These are phyloP conservation scores for Aurelia aurita complex sp. Pacific DNA, from an alignment of 30 jellyfish, hydroid and myxozoan genomes.

Conservation along the genomic window DNA sequence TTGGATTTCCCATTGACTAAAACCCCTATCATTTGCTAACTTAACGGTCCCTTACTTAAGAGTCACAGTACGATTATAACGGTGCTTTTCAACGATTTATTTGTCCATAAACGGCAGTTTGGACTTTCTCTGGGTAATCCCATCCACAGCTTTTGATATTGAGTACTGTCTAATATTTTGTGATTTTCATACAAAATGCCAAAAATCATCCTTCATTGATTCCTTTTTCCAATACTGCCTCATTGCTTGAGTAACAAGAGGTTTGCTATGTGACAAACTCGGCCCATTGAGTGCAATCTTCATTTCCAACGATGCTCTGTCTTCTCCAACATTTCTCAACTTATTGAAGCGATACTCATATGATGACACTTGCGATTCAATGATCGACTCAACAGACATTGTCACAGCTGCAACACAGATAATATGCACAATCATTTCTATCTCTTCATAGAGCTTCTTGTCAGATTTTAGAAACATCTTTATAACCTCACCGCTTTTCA, in stretches of 20 bases:
- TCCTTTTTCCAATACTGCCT: conserved; percentile 7
- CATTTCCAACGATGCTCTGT: conserved; percentile 26
- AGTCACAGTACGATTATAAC: too few relatives aligned
- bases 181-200: conserved; percentile 16
- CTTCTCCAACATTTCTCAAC: conserved; percentile 9
- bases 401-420: conserved; percentile 30
- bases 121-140: too few relatives aligned
- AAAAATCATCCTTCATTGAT: too few relatives aligned
- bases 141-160: too few relatives aligned
- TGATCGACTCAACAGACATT: conserved; percentile 35
- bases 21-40: too few relatives aligned
- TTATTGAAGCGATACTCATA: conserved; percentile 13
- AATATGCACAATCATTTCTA: conserved; percentile 19
- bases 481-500: neutral
- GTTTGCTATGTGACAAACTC: neutral
- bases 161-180: too few relatives aligned
- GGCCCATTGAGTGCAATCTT: conserved; percentile 27
- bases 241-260: conserved; percentile 4
- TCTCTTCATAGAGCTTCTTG: conserved; percentile 5
- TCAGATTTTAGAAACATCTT: conserved; percentile 3
- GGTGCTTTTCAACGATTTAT: too few relatives aligned
- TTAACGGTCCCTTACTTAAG: too few relatives aligned
- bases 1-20: too few relatives aligned
- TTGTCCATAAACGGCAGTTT: too few relatives aligned
- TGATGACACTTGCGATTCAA: conserved; percentile 19